Base-by-base conservation (phyloP, 2,888 invertebrate genomes). In the Pseudoips prasinana region DNA sequence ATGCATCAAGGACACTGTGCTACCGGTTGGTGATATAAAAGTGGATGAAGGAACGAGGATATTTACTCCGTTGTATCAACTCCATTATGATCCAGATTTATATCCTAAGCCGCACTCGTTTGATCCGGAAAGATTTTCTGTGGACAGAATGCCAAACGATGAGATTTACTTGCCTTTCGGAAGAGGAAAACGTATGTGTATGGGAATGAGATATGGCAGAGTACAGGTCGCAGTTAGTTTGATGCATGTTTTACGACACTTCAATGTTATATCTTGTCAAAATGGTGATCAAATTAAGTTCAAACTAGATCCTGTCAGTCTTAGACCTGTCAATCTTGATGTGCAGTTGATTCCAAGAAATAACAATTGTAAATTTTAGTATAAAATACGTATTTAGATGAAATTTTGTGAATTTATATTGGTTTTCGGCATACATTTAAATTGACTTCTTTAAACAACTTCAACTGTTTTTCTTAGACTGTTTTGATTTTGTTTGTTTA, bases 151-250 rank as follows among this genome's bases (percentile, higher is more conserved):
- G 18, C 40, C 63, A 1, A 55, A 46, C 19, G 72, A 74, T 7
- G 54, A 64, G 8, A 57, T 65, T 1, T 88, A 74, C 36, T 46
- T 83, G 49, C 84, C 88, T 1, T 89, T 88, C 45, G 88, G 89
- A 0, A 80, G 64, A 51, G 89, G 88, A 1, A 74, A 77, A 1
- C 64, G 89, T 14, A 62, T 70, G 7, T 90, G 89, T 47, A 74
- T 89, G 1, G 89, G 89, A 39, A 53, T 63, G 46, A 67, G 73
- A 33, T 74, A 69, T 33, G 71, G 76, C 0, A 55, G 51, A 19
- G 38, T 79, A 7, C 79, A 80, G 39, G 51, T 68, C 0, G 51
- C 63, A 8, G 41, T 66, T 22, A 73, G 71, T 1, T 23, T 73
- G 7, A 56, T 67, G 1, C 61, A 75, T 22, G 25, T 74, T 0